Percentiles rank a stretch among this genome's conserved stretches.
Conservation (phyloP, 2,113 vertebrate species). For the Scophthalmus maximus region DNA sequence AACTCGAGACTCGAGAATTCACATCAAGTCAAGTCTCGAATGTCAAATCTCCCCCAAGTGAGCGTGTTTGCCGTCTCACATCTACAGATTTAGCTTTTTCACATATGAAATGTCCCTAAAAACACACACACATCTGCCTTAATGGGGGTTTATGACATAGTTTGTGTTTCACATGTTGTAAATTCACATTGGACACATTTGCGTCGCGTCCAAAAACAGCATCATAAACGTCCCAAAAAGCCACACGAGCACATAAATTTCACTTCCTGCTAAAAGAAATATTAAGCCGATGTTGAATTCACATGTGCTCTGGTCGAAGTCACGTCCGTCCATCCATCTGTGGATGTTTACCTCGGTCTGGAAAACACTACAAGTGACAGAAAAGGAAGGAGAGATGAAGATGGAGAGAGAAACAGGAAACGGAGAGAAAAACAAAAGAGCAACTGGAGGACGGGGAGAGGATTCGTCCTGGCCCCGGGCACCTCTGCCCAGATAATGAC, state of each 20-base stretch:
- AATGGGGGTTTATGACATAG: not conserved
- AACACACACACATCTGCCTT: not conserved
- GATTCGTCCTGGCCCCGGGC: no score
- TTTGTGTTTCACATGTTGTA: slow-evolving; percentile 1
- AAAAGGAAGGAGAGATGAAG: no score
- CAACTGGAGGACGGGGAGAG: no score
- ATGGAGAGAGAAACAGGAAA: no score
- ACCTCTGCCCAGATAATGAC: no score
- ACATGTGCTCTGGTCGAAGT: not conserved
- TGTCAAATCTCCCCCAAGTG: not conserved
- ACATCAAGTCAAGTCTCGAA: no score
- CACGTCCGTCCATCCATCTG: not conserved
- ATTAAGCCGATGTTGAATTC: not conserved
- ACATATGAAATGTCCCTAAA: not conserved
- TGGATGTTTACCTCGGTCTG: not conserved
- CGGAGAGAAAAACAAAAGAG: no score
- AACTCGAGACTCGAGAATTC: no score
- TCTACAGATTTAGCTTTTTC: not conserved
- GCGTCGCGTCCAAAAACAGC: not conserved
- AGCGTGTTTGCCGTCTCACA: not conserved
- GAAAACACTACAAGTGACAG: not conserved
- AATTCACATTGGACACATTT: not conserved
- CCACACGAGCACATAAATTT: not conserved
- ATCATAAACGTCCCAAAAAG: not conserved
- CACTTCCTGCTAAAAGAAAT: not conserved